Base-by-base conservation (phyloP, 2,888 invertebrate genomes). In the Ormia ochracea region DNA sequence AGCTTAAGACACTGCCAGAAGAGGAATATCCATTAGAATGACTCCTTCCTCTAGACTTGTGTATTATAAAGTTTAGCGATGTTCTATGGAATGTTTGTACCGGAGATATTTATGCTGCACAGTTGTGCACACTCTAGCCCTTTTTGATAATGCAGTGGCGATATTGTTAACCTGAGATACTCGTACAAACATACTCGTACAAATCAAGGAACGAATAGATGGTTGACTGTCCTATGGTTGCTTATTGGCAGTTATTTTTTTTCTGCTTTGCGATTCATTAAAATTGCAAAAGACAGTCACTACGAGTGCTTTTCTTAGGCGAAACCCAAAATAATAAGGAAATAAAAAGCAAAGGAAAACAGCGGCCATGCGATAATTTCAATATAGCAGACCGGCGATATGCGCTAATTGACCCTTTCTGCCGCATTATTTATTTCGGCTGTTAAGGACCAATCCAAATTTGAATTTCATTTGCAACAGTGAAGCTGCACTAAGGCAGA, bases 251-350 rank as follows among this genome's bases (percentile, higher is more conserved):
- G 58, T 63, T 69, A 50, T 58, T 54, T 41, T 19, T n/a, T n/a
- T n/a, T n/a, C n/a, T n/a, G n/a, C n/a, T n/a, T 14, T 74, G 75
- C 66, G 38, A 72, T 76, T 80, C 79, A 80, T 80, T 76, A 80
- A 80, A 80, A 80, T 80, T 80, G 79, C 79, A 80, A 76, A 80
- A 75, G 76, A 80, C 79, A 76, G 75, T 80, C 75, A 63, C 75
- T 80, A 50, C 10, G 28, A 50, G 50, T 76, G 68, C 45, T 69
- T 28, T 19, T 56, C 79, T 56, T 72, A 68, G 68, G 72, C 41
- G 52, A 45, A 75, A 74, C 73, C 65, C 56, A 65, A 65, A 56
- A 65, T 65, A 74, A 58, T 58, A 56, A 33, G 23, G 23, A 63
- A 17, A 58, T 19, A 19, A n/a, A n/a, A n/a, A 43, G 28, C 4